phyloP scores from a whole-genome alignment of 2,888 invertebrate genomes.

The Clitarchus hookeri region DNA sequence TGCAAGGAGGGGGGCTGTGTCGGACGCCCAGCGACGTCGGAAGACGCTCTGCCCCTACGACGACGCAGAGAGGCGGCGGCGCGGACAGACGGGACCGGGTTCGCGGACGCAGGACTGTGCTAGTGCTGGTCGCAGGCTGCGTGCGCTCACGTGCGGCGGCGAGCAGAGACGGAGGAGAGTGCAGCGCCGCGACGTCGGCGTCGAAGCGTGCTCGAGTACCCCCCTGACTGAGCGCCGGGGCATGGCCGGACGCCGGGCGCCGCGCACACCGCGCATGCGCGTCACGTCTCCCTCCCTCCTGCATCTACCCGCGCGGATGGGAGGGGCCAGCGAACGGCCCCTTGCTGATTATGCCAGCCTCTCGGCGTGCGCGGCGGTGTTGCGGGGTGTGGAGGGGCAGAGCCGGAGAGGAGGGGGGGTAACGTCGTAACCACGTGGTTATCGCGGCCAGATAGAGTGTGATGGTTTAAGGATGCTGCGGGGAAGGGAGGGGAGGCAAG shows the following conservation, averaged over 20 bases:
- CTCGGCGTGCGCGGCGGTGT: neutral
- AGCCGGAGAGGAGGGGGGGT: neutral
- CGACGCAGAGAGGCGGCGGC: no score
- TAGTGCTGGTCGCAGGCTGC: no score
- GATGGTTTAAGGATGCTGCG: conserved; percentile 19
- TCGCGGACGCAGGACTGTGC: no score
- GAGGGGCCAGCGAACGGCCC: conserved; percentile 12
- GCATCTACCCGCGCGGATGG: neutral
- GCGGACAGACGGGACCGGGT: no score
- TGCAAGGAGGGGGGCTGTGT: no score
- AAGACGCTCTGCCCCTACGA: no score
- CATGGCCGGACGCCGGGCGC: neutral
- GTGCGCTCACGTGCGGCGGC: neutral
- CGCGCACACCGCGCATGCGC: neutral
- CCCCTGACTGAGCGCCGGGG: neutral
- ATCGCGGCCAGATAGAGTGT: conserved; percentile 23
- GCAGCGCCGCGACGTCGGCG: neutral
- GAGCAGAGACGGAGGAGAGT: neutral
- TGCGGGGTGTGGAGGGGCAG: neutral
- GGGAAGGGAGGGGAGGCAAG: conserved; percentile 17
- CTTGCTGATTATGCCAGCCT: conserved; percentile 19
- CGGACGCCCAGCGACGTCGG: no score
- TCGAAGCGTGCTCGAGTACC: neutral
- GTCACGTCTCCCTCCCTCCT: neutral
- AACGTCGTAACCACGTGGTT: conserved; percentile 24